Percentiles rank a stretch among this genome's conserved stretches.
Evolutionary conservation across 1,140 invertebrate species (phyloP).

Genomic region (Aphelenchoides fujianensis): DNA sequence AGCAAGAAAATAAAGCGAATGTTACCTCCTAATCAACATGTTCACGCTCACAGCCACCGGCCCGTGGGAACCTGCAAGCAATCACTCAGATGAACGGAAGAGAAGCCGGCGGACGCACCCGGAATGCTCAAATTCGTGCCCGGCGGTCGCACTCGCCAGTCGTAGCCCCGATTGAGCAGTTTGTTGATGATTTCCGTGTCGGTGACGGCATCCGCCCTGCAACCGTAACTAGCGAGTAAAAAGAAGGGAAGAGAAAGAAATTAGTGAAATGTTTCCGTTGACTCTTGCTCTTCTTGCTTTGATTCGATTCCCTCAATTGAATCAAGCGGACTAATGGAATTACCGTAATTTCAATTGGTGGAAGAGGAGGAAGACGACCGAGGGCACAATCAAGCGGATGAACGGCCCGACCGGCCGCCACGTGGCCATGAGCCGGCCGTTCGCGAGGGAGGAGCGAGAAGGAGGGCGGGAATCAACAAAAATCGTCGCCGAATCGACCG

Average conservation of each 20-base stretch:
- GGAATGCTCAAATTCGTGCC: conserved; percentile 55
- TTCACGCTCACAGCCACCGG: conserved; percentile 71
- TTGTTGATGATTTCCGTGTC: conserved; percentile 61
- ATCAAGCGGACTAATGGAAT: neutral
- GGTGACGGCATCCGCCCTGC: conserved; percentile 37
- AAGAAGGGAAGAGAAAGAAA: neutral
- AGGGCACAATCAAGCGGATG: neutral
- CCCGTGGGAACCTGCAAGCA: conserved; percentile 65
- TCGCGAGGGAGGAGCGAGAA: neutral
- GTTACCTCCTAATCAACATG: conserved; percentile 77
- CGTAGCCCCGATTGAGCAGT: conserved; percentile 55
- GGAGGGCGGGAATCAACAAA: neutral
- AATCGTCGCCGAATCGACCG: neutral
- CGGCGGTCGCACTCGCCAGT: conserved; percentile 59
- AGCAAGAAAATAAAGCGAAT: neutral
- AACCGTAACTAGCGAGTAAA: conserved; percentile 21
- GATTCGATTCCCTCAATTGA: neutral
- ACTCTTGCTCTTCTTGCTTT: no score
- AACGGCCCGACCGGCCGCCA: neutral
- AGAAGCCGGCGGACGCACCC: conserved; percentile 27
- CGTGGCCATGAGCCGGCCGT: neutral
- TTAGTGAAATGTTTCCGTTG: no score
- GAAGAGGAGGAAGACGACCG: neutral
- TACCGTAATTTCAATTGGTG: conserved; percentile 3
- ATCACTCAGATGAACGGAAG: no score